Evolutionary conservation across 2,797 vertebrate species (phyloP), one percentile per base, ranked within the genome.

Genomic region (Mormyrus hasselquistii): DNA sequence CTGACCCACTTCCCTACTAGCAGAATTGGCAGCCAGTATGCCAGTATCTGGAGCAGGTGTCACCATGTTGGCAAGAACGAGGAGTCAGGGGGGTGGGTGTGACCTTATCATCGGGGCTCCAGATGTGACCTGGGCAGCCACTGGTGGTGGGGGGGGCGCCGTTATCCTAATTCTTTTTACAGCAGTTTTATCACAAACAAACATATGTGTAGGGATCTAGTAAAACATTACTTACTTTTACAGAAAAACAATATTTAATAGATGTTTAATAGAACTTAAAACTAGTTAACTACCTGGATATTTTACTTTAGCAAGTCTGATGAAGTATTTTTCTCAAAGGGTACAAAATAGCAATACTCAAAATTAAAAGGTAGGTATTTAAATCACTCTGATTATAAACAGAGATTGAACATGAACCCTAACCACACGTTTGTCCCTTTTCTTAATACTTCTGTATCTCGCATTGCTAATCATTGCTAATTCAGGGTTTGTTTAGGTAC

Each of bases 1-100:
- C 88, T 89, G 88, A 89, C 88, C 88, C 57, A 86, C 57, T 86
- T 89, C 88, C 88, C 34, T 29, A 55, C 76, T 84, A 59, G 53
- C 79, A 62, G 87, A 38, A 41, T 53, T 34, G 88, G 87, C 62
- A 55, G 49, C 7, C 69, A 53, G 73, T 16, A 41, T 79, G 16
- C 73, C 38, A 44, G 34, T 79, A 44, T 79, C n/a, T 65, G 55
- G 41, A 88, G 47, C 57, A 25, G n/a, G 47, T 47, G 22, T 12
- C 22, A 12, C 2, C 4, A 10, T 49, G 9, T 14, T 65, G 25
- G 44, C 22, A 65, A 14, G 38, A 14, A 34, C 22, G 3, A 29
- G 47, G 8, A 47, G 44, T n/a, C 34, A 16, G 9, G 52, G 12
- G 34, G 69, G 2, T 9, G 8, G 50, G 29, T 38, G 88, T 82